phyloP scores from a whole-genome alignment of 2,113 vertebrate genomes.

The Nothocercus julius region DNA sequence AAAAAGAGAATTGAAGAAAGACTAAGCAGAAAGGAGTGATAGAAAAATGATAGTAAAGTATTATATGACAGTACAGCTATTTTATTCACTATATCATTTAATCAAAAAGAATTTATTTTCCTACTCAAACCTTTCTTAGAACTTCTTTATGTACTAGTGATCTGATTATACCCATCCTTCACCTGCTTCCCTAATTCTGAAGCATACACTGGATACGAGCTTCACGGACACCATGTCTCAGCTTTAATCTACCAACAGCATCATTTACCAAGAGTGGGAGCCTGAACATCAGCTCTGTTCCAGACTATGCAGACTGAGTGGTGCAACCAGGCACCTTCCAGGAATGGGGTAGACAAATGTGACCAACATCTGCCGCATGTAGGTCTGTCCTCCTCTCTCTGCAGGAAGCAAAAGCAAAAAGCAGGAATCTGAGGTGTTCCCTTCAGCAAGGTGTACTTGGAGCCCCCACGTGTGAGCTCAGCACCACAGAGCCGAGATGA shows the following conservation, averaged over 20 bases:
- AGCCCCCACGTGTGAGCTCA: background rate
- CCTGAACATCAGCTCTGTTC: background rate
- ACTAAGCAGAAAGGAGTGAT: background rate
- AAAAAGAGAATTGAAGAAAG: background rate
- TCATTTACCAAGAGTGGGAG: background rate
- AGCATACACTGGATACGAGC: background rate
- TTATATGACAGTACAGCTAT: background rate
- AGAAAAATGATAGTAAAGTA: background rate
- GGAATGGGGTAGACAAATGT: background rate
- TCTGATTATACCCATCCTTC: background rate
- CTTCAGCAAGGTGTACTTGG: background rate
- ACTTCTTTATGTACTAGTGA: background rate
- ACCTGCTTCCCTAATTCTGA: background rate
- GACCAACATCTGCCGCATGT: background rate
- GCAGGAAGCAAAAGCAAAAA: background rate
- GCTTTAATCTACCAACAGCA: background rate
- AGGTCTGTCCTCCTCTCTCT: background rate
- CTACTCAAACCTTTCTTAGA: background rate
- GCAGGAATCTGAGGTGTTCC: background rate
- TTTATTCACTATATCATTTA: background rate
- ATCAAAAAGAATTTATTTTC: background rate
- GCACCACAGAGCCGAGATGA: background rate
- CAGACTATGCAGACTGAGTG: accelerated
- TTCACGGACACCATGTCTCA: background rate
- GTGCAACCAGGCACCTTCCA: background rate